Conservation (phyloP, 2,113 vertebrate genomes). For the Vombatus ursinus region DNA sequence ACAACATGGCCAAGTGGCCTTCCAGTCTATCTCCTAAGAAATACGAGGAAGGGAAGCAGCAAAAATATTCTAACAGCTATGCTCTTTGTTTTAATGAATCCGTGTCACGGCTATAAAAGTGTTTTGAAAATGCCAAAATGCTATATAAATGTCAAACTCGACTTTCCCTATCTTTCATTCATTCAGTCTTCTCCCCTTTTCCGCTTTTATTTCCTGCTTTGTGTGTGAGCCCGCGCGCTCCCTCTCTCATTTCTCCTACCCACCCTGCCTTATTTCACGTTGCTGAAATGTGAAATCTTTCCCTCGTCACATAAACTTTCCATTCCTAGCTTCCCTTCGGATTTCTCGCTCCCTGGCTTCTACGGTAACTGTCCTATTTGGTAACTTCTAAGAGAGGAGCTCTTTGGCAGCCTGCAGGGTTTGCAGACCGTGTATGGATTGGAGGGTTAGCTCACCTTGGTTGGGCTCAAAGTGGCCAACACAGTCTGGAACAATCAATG, state of each 20-base stretch:
- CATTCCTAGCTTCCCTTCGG: conserved; percentile 1
- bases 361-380: not conserved
- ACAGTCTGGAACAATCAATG: not conserved
- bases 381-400: conserved; percentile 49
- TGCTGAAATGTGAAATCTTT: conserved; percentile 15
- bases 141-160: not conserved
- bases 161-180: conserved; percentile 47
- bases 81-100: conserved; percentile 59
- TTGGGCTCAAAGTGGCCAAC: conserved; percentile 13
- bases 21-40: not conserved
- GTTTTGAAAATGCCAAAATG: conserved; percentile 50
- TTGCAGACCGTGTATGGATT: not conserved
- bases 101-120: conserved; percentile 17
- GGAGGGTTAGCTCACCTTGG: conserved; percentile 33
- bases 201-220: conserved; percentile 73
- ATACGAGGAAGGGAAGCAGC: not conserved
- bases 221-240: not conserved
- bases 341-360: not conserved
- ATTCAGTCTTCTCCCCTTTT: conserved; percentile 6
- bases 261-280: conserved; percentile 44
- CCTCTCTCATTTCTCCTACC: conserved; percentile 62
- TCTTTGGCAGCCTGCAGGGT: not conserved
- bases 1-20: not conserved
- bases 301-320: conserved; percentile 65
- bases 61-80: not conserved